Evolutionary conservation across 1,140 invertebrate species (phyloP), one percentile per base, ranked within the genome.

Genomic region (Ostrea edulis): DNA sequence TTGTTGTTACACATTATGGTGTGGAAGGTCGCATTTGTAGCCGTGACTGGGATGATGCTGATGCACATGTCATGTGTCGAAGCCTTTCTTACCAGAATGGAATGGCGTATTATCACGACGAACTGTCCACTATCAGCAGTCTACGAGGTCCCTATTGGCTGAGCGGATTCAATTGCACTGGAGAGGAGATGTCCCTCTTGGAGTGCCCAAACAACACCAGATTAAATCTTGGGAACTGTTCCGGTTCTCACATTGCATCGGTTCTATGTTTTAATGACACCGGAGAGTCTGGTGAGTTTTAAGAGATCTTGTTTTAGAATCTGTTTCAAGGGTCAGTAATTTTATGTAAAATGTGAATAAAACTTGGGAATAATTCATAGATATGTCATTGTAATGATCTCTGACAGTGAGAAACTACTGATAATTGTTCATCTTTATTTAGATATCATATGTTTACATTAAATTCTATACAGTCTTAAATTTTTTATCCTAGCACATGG

Each of bases 131-230:
- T 8, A 84, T 88, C 12, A 82, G 90, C 14, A 84, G 86, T 29
- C 58, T 82, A 35, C 82, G 89, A 53, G 93, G 93, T 20, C 93
- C 93, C 0, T 92, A 93, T 77, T 94, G 93, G 93, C 82, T 94
- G 85, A 91, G 90, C 85, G 88, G 92, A 51, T 86, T 94, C 9
- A 90, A 92, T 44, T 94, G 93, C 90, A 89, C 85, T 0, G 93
- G 93, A 54, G 87, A 89, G 17, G 93, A 94, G 62, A 51, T 84
- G 0, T 81, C 65, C 53, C 55, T 94, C 9, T 88, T 92, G 44
- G 77, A 89, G 14, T 94, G 93, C 82, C 85, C 89, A 7, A 92
- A 93, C 62, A 88, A 89, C 54, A 88, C 89, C 35, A 83, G 92
- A 44, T 29, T 90, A 9, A 88, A 87, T 11, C 88, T 91, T 9